Base-by-base conservation (phyloP, 1,140 invertebrate genomes). In the Drosophila sp. region DNA sequence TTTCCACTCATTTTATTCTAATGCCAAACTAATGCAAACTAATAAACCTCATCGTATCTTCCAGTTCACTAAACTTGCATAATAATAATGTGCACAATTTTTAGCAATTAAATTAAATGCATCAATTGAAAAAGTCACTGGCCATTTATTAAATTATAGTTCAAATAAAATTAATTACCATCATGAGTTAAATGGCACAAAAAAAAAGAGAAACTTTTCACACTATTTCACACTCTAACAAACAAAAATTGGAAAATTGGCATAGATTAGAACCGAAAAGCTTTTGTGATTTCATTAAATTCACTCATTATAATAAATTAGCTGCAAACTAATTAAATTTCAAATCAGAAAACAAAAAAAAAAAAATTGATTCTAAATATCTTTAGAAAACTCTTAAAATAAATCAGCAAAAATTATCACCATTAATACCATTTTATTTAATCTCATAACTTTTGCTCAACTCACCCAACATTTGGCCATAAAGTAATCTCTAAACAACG, bases 81-180 rank as follows among this genome's bases (percentile, higher is more conserved):
- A 78, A 63, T 65, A 65, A 54, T 40, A 63, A 56, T 54, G 33
- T 60, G 47, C 10, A 32, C 38, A 85, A 50, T 50, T 77, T 65
- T 85, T 69, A 23, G 17, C n/a, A 72, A 78, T 79, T 81, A 32
- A 78, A 78, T 72, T 80, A 78, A 72, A 8, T 76, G 56, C 66
- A 70, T 55, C 35, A 69, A 79, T 68, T 66, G 65, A 65, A 73
- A 75, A 63, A 71, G 56, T 66, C 62, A 23, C 57, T 50, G 55
- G 68, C 58, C 57, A 70, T 71, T 65, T 41, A 44, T 57, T 54
- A 58, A 40, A 78, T 80, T 76, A 76, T 78, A 50, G 27, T 23
- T 10, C 23, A 10, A 27, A 77, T 77, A 76, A 60, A 85, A 80
- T 86, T 73, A 80, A 54, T 50, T 65, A 64, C 50, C 67, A 47